Evolutionary conservation across 2,797 vertebrate species (phyloP).

Genomic region (Myripristis jacobus): DNA sequence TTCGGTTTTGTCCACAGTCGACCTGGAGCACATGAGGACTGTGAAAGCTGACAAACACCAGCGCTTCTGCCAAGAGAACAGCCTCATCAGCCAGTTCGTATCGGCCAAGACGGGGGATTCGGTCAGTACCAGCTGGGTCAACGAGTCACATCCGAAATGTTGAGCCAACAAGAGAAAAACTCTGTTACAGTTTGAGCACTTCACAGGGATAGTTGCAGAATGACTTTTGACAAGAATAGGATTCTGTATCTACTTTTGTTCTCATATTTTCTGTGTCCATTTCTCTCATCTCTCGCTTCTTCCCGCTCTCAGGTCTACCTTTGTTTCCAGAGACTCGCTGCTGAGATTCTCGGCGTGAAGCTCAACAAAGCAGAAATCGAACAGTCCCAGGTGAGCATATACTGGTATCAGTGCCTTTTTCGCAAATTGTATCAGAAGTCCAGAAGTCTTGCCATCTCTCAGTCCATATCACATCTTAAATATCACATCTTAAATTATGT

Average conservation of each 20-base stretch:
- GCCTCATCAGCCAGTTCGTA: constrained; percentile 94
- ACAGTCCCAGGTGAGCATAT: constrained; percentile 95
- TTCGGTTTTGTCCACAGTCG: constrained; percentile 86
- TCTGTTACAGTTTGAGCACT: not conserved
- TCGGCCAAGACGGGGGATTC: constrained; percentile 98
- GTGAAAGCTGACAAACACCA: constrained; percentile 97
- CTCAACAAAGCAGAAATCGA: constrained; percentile 99
- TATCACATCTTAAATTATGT: not conserved
- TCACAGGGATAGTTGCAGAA: not conserved
- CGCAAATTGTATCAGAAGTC: not conserved
- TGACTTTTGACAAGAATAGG: not conserved
- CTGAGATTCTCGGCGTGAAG: constrained; percentile 97
- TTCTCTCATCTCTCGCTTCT: constrained; percentile 27
- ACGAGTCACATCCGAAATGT: constrained; percentile 4
- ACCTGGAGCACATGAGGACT: constrained; percentile 97
- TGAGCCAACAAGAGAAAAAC: not conserved
- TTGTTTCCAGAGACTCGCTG: constrained; percentile 97
- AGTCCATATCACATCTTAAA: not conserved
- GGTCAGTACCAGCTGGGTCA: constrained; percentile 81
- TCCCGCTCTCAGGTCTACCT: constrained; percentile 91
- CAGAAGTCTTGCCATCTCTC: not conserved
- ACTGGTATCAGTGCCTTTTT: not conserved
- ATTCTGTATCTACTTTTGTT: not conserved
- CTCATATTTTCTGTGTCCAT: not conserved
- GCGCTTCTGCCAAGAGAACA: constrained; percentile 96